Evolutionary conservation across 2,113 vertebrate species (phyloP).

Genomic region (Pogonocichla stellata): DNA sequence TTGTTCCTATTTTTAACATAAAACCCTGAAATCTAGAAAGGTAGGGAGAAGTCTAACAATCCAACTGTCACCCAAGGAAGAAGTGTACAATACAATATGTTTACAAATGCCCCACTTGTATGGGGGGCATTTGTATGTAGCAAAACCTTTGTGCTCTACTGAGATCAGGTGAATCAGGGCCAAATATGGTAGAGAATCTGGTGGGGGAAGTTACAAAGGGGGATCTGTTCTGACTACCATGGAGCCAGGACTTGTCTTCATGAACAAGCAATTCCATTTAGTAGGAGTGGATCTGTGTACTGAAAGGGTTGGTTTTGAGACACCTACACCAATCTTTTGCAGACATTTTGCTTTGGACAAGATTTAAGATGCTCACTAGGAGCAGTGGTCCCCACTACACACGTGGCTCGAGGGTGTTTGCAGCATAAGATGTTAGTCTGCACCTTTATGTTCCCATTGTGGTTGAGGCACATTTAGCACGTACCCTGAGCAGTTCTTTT

Average conservation of each 20-base stretch:
- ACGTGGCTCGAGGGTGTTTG: background rate
- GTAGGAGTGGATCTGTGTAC: background rate
- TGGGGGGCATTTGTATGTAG: background rate
- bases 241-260: background rate
- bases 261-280: background rate
- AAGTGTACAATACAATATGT: background rate
- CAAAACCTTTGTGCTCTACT: background rate
- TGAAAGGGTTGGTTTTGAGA: background rate
- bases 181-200: background rate
- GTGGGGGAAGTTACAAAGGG: background rate
- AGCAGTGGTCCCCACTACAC: background rate
- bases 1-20: background rate
- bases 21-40: background rate
- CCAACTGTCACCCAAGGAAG: background rate
- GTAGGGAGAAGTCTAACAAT: background rate
- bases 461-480: background rate
- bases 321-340: background rate
- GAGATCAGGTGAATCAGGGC: background rate
- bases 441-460: background rate
- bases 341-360: background rate
- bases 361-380: background rate
- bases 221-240: background rate
- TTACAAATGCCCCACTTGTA: background rate
- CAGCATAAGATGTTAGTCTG: background rate
- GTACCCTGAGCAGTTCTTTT: background rate